phyloP scores from a whole-genome alignment of 2,888 invertebrate genomes.

The Plebejus anna region DNA sequence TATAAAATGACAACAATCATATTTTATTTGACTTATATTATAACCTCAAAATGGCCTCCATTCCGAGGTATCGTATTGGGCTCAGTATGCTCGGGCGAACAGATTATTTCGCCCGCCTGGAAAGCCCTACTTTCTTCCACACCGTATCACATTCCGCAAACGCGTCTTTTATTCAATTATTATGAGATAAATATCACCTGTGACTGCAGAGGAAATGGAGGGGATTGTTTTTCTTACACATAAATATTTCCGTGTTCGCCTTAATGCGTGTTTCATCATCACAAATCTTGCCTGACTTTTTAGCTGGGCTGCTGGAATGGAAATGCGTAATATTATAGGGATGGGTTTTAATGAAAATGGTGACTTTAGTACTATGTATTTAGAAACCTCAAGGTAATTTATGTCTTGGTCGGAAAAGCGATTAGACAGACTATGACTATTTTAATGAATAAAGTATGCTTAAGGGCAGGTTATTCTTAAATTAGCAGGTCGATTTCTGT shows the following conservation, averaged over 20 bases:
- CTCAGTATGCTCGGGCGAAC: conserved; percentile 46
- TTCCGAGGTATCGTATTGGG: conserved; percentile 31
- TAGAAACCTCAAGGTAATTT: too few relatives aligned
- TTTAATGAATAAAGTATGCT: too few relatives aligned
- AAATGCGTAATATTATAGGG: neutral
- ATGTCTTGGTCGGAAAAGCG: too few relatives aligned
- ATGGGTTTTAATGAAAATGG: too few relatives aligned
- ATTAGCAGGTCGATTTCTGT: too few relatives aligned
- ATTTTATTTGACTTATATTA: neutral
- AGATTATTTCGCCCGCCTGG: conserved; percentile 45
- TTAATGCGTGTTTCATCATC: conserved; percentile 9
- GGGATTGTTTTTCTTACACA: conserved; percentile 37
- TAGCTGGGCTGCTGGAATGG: neutral
- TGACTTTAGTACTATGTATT: too few relatives aligned
- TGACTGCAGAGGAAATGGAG: conserved; percentile 72
- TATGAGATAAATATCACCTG: conserved; percentile 80
- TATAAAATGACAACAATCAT: neutral
- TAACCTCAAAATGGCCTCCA: conserved; percentile 26
- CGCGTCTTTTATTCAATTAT: conserved; percentile 80
- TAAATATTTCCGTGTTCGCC: conserved; percentile 17
- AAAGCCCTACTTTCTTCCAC: conserved; percentile 50
- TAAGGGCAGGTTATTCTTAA: too few relatives aligned
- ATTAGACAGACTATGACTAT: too few relatives aligned
- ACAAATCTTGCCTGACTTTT: conserved; percentile 14
- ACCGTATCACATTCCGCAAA: conserved; percentile 73